These are phyloP conservation scores for Sinocyclocheilus grahami DNA, from an alignment of 2,113 vertebrate genomes.

Conservation along the genomic window DNA sequence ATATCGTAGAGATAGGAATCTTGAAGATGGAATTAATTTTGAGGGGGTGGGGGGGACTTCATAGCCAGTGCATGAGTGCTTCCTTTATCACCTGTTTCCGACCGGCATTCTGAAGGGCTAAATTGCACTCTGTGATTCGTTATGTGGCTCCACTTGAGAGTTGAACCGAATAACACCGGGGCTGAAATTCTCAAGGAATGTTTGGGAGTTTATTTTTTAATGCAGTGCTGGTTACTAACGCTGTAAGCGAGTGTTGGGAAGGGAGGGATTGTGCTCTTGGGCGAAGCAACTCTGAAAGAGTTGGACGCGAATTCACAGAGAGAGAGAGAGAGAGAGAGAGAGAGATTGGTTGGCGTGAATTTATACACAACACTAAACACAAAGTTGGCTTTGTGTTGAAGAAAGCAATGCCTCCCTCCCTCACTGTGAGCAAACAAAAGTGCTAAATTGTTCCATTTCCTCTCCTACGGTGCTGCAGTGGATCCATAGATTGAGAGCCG, in stretches of 20 bases:
- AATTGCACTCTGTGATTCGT: conserved; percentile 88
- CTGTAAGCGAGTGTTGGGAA: conserved; percentile 82
- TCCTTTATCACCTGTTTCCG: conserved; percentile 93
- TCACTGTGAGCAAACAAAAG: conserved; percentile 64
- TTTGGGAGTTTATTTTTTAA: conserved; percentile 90
- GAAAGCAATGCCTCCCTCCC: conserved; percentile 62
- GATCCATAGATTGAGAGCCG: conserved; percentile 41
- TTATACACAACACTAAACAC: conserved; percentile 66
- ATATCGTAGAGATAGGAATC: conserved; percentile 92
- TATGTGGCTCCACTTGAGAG: conserved; percentile 90
- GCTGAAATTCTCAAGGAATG: conserved; percentile 87
- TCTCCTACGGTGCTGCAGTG: conserved; percentile 48
- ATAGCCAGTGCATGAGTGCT: conserved; percentile 87
- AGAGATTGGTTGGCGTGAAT: conserved; percentile 66
- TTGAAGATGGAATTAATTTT: conserved; percentile 98
- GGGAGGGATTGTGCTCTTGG: conserved; percentile 63
- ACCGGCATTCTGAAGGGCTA: conserved; percentile 90
- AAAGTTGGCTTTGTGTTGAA: conserved; percentile 73
- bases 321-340: conserved; percentile 40
- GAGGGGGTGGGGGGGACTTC: conserved; percentile 83
- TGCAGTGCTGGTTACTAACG: conserved; percentile 89
- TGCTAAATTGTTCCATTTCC: conserved; percentile 57
- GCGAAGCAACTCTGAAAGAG: conserved; percentile 33
- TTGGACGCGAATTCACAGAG: conserved; percentile 52
- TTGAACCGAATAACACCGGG: conserved; percentile 87